Evolutionary conservation across 2,888 invertebrate species (phyloP), one percentile per base, ranked within the genome.

Genomic region (Caenorhabditis zanzibari): DNA sequence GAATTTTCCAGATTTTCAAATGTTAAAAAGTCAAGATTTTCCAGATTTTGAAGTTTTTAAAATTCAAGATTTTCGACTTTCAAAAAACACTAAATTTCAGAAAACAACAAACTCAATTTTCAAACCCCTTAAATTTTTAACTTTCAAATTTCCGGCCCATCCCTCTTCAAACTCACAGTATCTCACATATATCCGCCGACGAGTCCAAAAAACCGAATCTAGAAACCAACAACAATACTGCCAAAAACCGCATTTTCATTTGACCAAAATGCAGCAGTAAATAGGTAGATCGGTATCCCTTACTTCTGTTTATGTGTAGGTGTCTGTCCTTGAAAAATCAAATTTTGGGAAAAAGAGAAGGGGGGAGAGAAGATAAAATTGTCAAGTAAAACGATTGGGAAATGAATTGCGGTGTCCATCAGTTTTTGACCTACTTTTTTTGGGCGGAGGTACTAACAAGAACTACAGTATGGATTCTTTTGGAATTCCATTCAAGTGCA

Each of bases 161-260:
- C 5, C 5, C 38, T 38, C 10, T 32, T 10, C 10, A 22, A 75
- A 75, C 75, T 64, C 28, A 75, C 75, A 81, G 49, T 38, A 81
- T 75, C 35, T 75, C 71, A 58, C 74, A 81, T 59, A 81, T 81
- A 69, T 81, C 81, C 2, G 68, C 73, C 5, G 52, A 44, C 22
- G 38, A 38, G 38, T 64, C 64, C 22, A 72, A 16, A 12, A 71
- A 3, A 7, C 41, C 35, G 38, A 58, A 7, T 19, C 49, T 10
- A 22, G 35, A 19, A 14, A 68, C 68, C 49, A 68, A 32, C 49
- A 68, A 49, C 22, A 38, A 38, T 10, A 38, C 38, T 12, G 38
- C 12, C 38, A 38, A 38, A 38, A 38, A 38, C 38, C 38, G 38
- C 38, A 38, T 38, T 38, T 6, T 38, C 12, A 35, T 9, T 24